Percentiles rank a stretch among this genome's conserved stretches.
phyloP scores from a whole-genome alignment of 2,113 vertebrate species.

The Lethenteron reissneri region DNA sequence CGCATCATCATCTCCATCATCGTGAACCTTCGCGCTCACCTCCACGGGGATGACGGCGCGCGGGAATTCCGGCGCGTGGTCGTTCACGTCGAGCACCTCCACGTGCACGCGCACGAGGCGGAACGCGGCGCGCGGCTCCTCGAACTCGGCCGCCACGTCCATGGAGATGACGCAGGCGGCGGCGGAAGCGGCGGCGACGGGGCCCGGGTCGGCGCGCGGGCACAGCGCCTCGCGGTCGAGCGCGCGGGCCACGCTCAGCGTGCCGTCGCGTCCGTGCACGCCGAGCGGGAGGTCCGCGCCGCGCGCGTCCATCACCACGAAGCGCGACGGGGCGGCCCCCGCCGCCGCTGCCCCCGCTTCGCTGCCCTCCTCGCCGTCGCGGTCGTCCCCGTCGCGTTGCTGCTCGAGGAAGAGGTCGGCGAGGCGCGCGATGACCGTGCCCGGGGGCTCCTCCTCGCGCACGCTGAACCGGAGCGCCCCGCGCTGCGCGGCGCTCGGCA shows the following conservation, averaged over 20 bases:
- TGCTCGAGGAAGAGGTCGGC: conserved; percentile 15
- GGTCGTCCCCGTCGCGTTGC: too few relatives aligned
- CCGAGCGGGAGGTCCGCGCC: too few relatives aligned
- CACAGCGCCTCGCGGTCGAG: conserved; percentile 43
- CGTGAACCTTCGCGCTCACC: too few relatives aligned
- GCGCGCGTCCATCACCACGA: too few relatives aligned
- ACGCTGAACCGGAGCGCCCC: conserved; percentile 31
- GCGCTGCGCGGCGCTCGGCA: conserved; percentile 19
- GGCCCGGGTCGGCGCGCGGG: too few relatives aligned
- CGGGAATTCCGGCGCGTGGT: conserved; percentile 53
- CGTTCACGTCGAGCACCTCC: conserved; percentile 65
- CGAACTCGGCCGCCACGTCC: conserved; percentile 28
- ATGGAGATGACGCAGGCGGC: conserved; percentile 56
- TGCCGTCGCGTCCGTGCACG: conserved; percentile 17
- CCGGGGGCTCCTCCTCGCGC: conserved; percentile 42
- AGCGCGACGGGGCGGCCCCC: too few relatives aligned
- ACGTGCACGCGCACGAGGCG: conserved; percentile 39
- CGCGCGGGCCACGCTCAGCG: conserved; percentile 30
- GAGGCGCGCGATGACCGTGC: conserved; percentile 45
- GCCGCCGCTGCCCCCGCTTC: too few relatives aligned
- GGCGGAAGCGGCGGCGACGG: conserved; percentile 22
- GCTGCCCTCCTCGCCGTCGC: too few relatives aligned
- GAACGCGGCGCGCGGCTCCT: conserved; percentile 31
- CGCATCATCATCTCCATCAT: too few relatives aligned
- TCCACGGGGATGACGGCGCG: conserved; percentile 15